Evolutionary conservation across 2,888 invertebrate genomes (phyloP).

Genomic region (Lasioglossum villosulum): DNA sequence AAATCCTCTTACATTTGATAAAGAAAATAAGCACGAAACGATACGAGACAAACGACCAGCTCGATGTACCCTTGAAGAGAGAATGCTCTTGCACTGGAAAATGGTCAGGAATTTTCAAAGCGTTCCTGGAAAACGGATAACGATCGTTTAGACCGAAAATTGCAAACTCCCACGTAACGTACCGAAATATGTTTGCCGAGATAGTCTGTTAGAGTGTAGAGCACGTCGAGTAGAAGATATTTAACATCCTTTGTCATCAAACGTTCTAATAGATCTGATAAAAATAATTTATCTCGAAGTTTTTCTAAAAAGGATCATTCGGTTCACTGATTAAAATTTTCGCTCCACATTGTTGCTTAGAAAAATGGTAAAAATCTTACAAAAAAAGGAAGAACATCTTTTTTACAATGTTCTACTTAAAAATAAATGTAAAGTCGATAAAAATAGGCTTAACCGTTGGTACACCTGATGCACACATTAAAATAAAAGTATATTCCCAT

Average conservation of each 20-base stretch:
- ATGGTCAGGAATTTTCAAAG: constrained; percentile 8
- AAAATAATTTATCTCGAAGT: not conserved
- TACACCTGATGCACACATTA: not conserved
- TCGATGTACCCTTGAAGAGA: no score
- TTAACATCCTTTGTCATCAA: no score
- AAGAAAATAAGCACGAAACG: not conserved
- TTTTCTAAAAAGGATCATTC: not conserved
- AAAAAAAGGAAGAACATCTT: not conserved
- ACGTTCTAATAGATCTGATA: not conserved
- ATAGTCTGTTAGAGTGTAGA: not conserved
- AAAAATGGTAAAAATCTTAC: not conserved
- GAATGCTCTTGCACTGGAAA: not conserved
- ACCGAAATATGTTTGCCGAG: not conserved
- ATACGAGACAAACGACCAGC: not conserved
- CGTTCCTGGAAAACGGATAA: not conserved
- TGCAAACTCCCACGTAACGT: not conserved
- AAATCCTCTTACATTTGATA: no score
- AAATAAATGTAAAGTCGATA: not conserved
- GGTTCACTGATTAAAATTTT: not conserved
- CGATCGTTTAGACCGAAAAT: not conserved
- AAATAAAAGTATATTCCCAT: not conserved
- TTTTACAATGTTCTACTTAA: not conserved
- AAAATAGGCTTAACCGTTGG: not conserved
- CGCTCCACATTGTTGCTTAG: not conserved
- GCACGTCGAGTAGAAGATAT: not conserved